phyloP scores from a whole-genome alignment of 2,113 vertebrate species.

The Puma concolor region DNA sequence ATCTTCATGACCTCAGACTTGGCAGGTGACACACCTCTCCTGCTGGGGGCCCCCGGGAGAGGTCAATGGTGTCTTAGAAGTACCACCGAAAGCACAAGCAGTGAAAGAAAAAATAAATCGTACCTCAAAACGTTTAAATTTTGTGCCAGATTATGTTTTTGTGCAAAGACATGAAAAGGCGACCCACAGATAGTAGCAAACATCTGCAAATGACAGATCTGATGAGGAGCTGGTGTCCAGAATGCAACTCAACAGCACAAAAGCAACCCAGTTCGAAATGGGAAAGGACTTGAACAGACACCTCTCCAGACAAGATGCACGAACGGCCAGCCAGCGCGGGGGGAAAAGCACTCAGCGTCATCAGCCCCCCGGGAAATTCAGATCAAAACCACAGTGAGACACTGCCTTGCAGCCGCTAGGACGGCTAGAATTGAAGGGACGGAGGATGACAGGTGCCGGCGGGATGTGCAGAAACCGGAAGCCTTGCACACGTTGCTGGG shows the following conservation, averaged over 20 bases:
- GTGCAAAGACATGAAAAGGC: not conserved
- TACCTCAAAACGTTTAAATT: not conserved
- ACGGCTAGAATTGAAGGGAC: not conserved
- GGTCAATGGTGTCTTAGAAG: not conserved
- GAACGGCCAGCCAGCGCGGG: not conserved
- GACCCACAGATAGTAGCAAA: too few relatives aligned
- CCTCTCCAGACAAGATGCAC: not conserved
- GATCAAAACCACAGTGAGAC: not conserved
- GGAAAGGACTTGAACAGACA: not conserved
- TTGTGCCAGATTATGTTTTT: not conserved
- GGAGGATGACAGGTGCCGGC: fast-evolving
- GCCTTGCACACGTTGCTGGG: fast-evolving
- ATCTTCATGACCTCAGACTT: not conserved
- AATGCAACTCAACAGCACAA: not conserved
- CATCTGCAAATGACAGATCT: not conserved
- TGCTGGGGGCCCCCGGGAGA: too few relatives aligned
- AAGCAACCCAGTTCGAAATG: not conserved
- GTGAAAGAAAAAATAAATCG: not conserved
- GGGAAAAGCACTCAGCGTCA: fast-evolving
- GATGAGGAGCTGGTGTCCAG: not conserved
- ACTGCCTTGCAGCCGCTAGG: not conserved
- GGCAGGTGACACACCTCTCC: not conserved
- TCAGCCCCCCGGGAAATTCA: not conserved
- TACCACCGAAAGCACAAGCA: not conserved
- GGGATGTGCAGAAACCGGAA: fast-evolving